A percentile compares a stretch with the other conserved stretches of the same genome.
Evolutionary conservation across 2,113 vertebrate genomes (phyloP).

Genomic region (cat (Felis catus)): DNA sequence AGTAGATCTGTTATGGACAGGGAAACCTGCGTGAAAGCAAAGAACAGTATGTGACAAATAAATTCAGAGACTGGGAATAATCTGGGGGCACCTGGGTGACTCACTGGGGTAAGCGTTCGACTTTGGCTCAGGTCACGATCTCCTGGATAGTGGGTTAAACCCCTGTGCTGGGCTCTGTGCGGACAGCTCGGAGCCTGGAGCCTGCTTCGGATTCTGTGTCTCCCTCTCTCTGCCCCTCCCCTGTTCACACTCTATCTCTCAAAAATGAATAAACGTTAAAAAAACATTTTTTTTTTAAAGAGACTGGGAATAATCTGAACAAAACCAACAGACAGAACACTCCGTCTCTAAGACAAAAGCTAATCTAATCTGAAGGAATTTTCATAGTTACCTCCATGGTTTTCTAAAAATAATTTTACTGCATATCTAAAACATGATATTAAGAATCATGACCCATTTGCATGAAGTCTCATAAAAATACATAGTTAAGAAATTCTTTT

Average conservation of each 20-base stretch:
- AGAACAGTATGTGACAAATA: neutral
- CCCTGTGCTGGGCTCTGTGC: no score
- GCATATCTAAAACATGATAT: neutral
- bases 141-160: no score
- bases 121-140: no score
- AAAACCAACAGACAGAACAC: neutral
- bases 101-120: no score
- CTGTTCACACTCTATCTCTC: no score
- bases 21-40: neutral
- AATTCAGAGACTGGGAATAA: neutral
- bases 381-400: neutral
- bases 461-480: neutral
- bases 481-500: neutral
- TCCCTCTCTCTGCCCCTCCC: no score
- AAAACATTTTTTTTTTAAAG: no score
- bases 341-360: neutral
- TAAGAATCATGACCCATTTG: neutral
- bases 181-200: no score
- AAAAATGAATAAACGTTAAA: no score
- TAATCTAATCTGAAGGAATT: neutral
- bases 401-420: conserved; percentile 42
- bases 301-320: neutral
- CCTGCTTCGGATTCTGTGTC: no score
- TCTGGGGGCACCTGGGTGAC: no score
- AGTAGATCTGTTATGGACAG: conserved; percentile 70